Conservation (phyloP, 2,113 vertebrate genomes). For the Thinocorus orbignyianus region DNA sequence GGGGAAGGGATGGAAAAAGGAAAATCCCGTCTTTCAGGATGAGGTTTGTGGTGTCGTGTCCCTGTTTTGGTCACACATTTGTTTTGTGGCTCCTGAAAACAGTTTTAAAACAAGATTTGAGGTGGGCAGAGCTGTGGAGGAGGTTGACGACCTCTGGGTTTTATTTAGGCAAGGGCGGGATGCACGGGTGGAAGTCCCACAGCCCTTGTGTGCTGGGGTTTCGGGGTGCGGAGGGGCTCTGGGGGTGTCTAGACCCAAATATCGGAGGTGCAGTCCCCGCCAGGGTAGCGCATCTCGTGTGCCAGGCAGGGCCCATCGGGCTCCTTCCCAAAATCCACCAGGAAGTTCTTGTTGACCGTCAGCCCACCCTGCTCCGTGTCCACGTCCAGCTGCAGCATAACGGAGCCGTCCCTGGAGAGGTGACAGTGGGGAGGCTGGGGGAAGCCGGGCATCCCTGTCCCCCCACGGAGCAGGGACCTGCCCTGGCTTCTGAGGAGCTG, state of each 20-base stretch:
- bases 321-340: slow-evolving; percentile 94
- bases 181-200: rapidly evolving
- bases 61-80: not conserved
- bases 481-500: not conserved
- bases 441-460: rapidly evolving
- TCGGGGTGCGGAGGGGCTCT: rapidly evolving
- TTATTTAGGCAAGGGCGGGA: not conserved
- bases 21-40: not conserved
- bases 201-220: not conserved
- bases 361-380: slow-evolving; percentile 83
- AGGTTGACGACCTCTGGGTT: not conserved
- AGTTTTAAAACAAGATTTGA: not conserved
- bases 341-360: slow-evolving; percentile 81
- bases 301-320: slow-evolving; percentile 85
- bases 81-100: not conserved
- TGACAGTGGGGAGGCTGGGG: not conserved
- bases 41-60: rapidly evolving
- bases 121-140: not conserved
- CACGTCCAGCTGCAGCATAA: slow-evolving; percentile 91
- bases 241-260: slow-evolving; percentile 77
- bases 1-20: not conserved
- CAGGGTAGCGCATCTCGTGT: slow-evolving; percentile 86
- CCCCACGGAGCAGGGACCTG: not conserved
- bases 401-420: slow-evolving; percentile 83
- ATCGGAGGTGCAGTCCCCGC: slow-evolving; percentile 90